phyloP scores from a whole-genome alignment of 2,797 vertebrate species.

The Sebastes hubbsi region DNA sequence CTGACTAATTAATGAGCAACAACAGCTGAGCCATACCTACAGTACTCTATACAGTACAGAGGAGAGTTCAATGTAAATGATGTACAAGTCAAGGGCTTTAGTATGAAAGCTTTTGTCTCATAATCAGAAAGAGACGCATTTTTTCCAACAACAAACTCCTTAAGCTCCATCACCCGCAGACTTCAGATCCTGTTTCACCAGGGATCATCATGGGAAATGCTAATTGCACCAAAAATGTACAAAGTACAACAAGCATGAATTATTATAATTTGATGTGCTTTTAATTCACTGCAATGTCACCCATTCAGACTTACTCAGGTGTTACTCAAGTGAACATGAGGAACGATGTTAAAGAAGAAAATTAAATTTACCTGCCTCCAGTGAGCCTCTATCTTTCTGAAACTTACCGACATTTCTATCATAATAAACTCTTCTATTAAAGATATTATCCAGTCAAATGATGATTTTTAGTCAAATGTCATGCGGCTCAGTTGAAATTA shows the following conservation, averaged over 20 bases:
- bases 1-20: slow-evolving; percentile 65
- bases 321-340: neutral
- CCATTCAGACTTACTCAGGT: neutral
- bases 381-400: neutral
- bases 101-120: neutral
- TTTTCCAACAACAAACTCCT: neutral
- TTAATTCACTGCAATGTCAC: neutral
- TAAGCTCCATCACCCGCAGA: neutral
- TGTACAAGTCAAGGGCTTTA: neutral
- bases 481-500: neutral
- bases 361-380: neutral
- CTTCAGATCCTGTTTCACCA: neutral
- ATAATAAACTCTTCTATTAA: neutral
- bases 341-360: neutral
- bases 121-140: neutral
- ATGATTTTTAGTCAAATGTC: neutral
- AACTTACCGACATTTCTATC: neutral
- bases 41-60: neutral
- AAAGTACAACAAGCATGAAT: too few relatives aligned
- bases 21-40: slow-evolving; percentile 28
- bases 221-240: neutral
- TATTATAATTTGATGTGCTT: neutral
- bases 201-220: neutral
- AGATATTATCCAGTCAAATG: neutral
- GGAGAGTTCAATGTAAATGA: slow-evolving; percentile 14